Evolutionary conservation across 2,888 invertebrate species (phyloP).

Genomic region (Clistopyga incitator): DNA sequence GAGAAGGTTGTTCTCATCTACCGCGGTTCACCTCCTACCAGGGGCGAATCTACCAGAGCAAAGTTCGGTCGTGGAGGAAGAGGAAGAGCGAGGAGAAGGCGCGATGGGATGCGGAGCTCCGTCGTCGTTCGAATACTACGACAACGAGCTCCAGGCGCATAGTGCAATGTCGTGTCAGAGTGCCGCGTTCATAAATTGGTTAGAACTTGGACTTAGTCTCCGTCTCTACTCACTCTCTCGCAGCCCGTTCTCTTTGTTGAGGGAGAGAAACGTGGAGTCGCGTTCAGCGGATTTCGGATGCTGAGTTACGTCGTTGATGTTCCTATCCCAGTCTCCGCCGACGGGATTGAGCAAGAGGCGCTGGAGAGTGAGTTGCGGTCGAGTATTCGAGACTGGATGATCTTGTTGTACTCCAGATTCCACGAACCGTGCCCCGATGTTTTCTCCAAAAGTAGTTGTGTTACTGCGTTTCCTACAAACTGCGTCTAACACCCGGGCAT

Average conservation of each 20-base stretch:
- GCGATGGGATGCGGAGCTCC: slow-evolving; percentile 45
- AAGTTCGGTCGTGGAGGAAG: slow-evolving; percentile 59
- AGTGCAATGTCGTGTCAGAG: slow-evolving; percentile 79
- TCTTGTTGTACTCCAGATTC: slow-evolving; percentile 30
- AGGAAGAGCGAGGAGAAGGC: slow-evolving; percentile 53
- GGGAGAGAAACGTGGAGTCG: slow-evolving; percentile 34
- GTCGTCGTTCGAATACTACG: slow-evolving; percentile 40
- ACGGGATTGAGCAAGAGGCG: slow-evolving; percentile 20
- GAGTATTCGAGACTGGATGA: slow-evolving; percentile 41
- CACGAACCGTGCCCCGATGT: not conserved
- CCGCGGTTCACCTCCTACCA: slow-evolving; percentile 36
- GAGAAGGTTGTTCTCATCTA: slow-evolving; percentile 17
- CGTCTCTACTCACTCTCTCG: slow-evolving; percentile 12
- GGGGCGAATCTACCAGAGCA: slow-evolving; percentile 44
- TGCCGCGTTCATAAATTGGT: slow-evolving; percentile 80
- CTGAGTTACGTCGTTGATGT: slow-evolving; percentile 47
- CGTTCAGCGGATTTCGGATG: slow-evolving; percentile 54
- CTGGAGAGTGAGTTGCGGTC: slow-evolving; percentile 39
- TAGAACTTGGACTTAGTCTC: slow-evolving; percentile 72
- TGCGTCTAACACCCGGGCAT: not conserved
- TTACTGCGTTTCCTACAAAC: slow-evolving; percentile 22
- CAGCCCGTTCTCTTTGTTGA: slow-evolving; percentile 55
- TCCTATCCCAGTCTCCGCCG: slow-evolving; percentile 31
- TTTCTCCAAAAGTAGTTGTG: slow-evolving; percentile 16
- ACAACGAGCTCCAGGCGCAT: slow-evolving; percentile 70